Conservation (phyloP, 2,113 vertebrate genomes). For the Saguinus imperator region DNA sequence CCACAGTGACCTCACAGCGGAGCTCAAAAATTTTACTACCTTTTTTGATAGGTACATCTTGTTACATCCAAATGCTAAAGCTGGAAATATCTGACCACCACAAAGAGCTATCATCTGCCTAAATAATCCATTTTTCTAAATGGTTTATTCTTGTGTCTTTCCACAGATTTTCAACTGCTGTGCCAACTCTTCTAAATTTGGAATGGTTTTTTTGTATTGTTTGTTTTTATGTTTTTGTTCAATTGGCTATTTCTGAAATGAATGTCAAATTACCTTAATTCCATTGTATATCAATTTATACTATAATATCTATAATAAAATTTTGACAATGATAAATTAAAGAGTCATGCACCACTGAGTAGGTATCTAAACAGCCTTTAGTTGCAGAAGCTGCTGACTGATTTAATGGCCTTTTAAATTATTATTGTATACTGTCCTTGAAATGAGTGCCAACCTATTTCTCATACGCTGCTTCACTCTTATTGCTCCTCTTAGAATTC, state of each 20-base stretch:
- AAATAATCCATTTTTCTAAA: neutral
- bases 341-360: neutral
- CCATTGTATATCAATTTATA: neutral
- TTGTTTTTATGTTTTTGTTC: neutral
- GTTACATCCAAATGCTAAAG: neutral
- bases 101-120: neutral
- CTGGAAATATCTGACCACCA: neutral
- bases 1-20: no score
- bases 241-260: neutral
- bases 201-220: neutral
- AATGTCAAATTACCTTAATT: neutral
- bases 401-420: neutral
- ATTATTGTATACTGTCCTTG: neutral
- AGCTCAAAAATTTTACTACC: no score
- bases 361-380: neutral
- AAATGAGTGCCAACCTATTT: neutral
- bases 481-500: neutral
- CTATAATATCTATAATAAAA: neutral
- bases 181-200: neutral
- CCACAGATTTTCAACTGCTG: neutral
- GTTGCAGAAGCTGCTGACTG: neutral
- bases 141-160: neutral
- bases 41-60: neutral
- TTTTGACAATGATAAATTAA: neutral
- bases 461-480: neutral